Conservation (phyloP, 1,140 invertebrate species). For the Palaemon carinicauda region DNA sequence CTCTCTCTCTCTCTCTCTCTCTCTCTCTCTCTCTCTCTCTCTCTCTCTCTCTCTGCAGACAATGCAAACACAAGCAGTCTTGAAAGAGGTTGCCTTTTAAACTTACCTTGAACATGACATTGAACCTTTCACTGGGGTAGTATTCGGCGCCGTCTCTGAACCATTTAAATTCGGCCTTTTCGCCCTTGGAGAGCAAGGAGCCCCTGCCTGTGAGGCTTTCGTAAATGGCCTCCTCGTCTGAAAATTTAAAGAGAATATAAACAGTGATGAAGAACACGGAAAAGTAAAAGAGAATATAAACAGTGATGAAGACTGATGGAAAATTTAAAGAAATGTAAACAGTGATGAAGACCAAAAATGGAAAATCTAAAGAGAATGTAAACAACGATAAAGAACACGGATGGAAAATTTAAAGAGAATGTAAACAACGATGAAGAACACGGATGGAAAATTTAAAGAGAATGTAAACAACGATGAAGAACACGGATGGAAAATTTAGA, state of each 20-base stretch:
- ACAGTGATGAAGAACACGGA: not conserved
- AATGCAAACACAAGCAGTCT: too few relatives aligned
- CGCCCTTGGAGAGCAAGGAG: slow-evolving; percentile 71
- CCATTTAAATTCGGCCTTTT: slow-evolving; percentile 87
- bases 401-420: too few relatives aligned
- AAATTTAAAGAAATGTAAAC: not conserved
- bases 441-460: too few relatives aligned
- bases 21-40: not conserved
- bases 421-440: too few relatives aligned
- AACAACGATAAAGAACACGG: too few relatives aligned
- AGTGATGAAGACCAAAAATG: too few relatives aligned
- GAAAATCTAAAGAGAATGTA: too few relatives aligned
- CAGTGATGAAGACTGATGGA: not conserved
- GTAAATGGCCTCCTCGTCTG: slow-evolving; percentile 83
- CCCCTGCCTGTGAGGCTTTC: slow-evolving; percentile 72
- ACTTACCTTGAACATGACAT: slow-evolving; percentile 80
- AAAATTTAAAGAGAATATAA: not conserved
- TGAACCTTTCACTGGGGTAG: slow-evolving; percentile 91
- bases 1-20: slow-evolving; percentile 24
- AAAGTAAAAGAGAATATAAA: not conserved
- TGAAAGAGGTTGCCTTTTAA: too few relatives aligned
- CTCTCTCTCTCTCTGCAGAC: not conserved
- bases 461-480: too few relatives aligned
- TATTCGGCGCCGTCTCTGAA: slow-evolving; percentile 88
- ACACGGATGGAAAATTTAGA: too few relatives aligned